phyloP scores from a whole-genome alignment of 1,140 invertebrate species.

The Drosophila truncata region DNA sequence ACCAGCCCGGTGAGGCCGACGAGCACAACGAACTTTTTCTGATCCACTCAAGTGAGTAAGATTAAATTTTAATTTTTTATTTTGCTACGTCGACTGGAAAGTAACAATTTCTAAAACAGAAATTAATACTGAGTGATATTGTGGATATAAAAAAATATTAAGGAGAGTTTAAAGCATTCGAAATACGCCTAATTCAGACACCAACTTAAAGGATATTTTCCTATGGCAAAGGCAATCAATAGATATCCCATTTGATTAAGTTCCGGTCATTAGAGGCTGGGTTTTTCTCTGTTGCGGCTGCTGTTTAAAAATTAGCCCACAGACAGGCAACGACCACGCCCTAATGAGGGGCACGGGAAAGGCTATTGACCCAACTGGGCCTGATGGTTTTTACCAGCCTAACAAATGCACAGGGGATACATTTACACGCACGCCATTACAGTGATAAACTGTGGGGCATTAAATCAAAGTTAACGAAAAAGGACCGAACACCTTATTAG shows the following conservation, averaged over 20 bases:
- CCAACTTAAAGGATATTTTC: neutral
- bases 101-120: neutral
- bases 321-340: conserved; percentile 45
- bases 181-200: no score
- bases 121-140: neutral
- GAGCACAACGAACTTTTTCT: conserved; percentile 78
- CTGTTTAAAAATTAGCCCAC: conserved; percentile 70
- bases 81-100: neutral
- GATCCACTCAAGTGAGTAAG: conserved; percentile 76
- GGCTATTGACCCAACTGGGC: conserved; percentile 27
- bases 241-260: conserved; percentile 76
- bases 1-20: conserved; percentile 65
- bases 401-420: conserved; percentile 73
- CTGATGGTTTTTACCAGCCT: conserved; percentile 73
- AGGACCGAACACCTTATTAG: conserved; percentile 72
- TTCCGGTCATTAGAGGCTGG: conserved; percentile 56
- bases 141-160: neutral
- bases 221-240: conserved; percentile 51
- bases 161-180: neutral
- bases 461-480: conserved; percentile 83
- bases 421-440: conserved; percentile 78
- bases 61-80: neutral
- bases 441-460: conserved; percentile 79
- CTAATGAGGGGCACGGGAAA: conserved; percentile 30
- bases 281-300: conserved; percentile 6